Evolutionary conservation across 2,113 vertebrate species (phyloP).

Genomic region (Ardeotis arabs): DNA sequence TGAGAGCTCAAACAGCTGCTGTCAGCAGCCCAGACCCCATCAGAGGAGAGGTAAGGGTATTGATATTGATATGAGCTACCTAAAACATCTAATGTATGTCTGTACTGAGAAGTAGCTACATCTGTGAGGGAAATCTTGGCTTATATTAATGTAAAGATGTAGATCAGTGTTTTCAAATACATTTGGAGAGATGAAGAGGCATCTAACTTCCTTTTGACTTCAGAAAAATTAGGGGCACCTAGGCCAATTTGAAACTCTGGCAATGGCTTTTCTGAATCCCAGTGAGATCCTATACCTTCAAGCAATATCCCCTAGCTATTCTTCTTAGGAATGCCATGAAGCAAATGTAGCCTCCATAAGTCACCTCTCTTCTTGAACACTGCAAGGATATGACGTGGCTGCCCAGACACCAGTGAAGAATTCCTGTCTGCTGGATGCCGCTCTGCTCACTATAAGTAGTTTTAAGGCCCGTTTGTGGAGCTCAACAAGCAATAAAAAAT

Average conservation of each 20-base stretch:
- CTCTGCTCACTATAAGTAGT: not conserved
- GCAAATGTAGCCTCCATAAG: not conserved
- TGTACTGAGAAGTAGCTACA: not conserved
- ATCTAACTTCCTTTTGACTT: not conserved
- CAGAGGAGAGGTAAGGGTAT: conserved; percentile 67
- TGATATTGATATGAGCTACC: not conserved
- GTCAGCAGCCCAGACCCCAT: conserved; percentile 73
- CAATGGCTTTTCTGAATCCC: not conserved
- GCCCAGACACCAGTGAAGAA: not conserved
- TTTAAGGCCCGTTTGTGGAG: not conserved
- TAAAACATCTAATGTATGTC: not conserved
- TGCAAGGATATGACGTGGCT: not conserved
- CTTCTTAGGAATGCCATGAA: not conserved
- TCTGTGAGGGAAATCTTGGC: not conserved
- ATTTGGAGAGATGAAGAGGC: not conserved
- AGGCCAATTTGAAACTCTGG: not conserved
- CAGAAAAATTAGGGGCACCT: not conserved
- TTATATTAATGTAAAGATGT: not conserved
- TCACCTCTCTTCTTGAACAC: not conserved
- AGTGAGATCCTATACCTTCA: not conserved
- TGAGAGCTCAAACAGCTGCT: conserved; percentile 71
- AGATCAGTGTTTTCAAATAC: not conserved
- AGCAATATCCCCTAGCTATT: not conserved
- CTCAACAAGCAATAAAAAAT: not conserved
- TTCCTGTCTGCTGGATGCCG: not conserved